Base-by-base conservation (phyloP, 2,113 vertebrate genomes). In the Tylochromis polylepis region DNA sequence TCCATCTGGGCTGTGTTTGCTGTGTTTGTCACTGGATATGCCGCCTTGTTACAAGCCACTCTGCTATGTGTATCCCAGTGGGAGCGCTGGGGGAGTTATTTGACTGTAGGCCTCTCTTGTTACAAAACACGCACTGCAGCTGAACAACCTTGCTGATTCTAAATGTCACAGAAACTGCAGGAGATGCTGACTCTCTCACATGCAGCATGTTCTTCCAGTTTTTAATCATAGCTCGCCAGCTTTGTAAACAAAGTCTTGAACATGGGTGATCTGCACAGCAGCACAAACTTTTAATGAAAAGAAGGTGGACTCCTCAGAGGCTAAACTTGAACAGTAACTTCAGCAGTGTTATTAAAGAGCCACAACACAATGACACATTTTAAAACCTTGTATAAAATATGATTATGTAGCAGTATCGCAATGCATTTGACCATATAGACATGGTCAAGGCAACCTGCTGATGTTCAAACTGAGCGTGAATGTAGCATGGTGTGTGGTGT, bases 91-190 rank as follows among this genome's bases (percentile, higher is more conserved):
- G 53, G 16, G 81, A 85, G 89, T 84, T 90, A 90, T 93, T 87
- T 90, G 91, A 83, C 86, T 59, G 34, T 81, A 58, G 82, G 83
- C 81, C 51, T 92, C 93, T 95, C 93, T 82, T 84, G 65, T 96
- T 92, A 85, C 93, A 93, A 94, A 95, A 95, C 93, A 94, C 57
- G 85, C 85, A 79, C 57, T 88, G 84, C 90, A 88, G 88, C 85
- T 62, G 59, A 78, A 83, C 85, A 85, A 83, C 60, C 67, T 79
- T 70, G 85, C 90, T 86, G 91, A 88, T 79, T 87, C 65, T 82
- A 94, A 94, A 94, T 91, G 92, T 92, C 91, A 90, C 36, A 34
- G 55, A 56, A 79, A 36, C 85, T 58, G 86, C 65, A 82, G 78
- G 79, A 77, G 82, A 85, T 55, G n/a, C 83, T 88, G 84, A 70